Evolutionary conservation across 1,140 invertebrate genomes (phyloP), one percentile per base, ranked within the genome.

Genomic region (Ptiloglossa arizonensis): DNA sequence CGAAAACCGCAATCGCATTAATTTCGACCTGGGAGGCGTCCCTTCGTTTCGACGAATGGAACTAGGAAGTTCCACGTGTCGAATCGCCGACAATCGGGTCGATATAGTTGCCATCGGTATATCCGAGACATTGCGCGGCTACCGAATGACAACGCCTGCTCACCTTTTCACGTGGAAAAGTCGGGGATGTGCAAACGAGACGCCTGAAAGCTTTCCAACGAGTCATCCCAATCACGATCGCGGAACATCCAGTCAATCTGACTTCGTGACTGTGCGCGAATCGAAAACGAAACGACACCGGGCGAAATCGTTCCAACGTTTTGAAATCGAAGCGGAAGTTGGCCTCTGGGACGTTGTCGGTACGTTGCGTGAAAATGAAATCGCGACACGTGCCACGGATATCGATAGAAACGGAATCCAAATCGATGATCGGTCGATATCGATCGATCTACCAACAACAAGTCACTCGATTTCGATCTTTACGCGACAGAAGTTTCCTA

Each of bases 181-280:
- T 17, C 9, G 24, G 41, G 48, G 32, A 22, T 22, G 46, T 50
- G 46, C 46, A 73, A 73, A 73, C 60, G 46, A 54, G 50, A 46
- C 63, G 32, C 9, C 22, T 68, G n/a, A 68, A 75, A 68, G 57
- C 38, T 68, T 75, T 75, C 19, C 52, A 68, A 35, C 41, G 41
- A 67, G 64, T 75, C 73, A 68, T 75, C 41, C n/a, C 57, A 75
- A 68, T 75, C 52, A 68, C 22, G 73, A 48, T 74, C 38, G 19
- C 29, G n/a, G 62, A 59, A 27, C 64, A 24, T 46, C 19, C 32
- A 70, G 54, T 73, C 59, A 54, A 73, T 64, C 71, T 38, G 71
- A 54, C 71, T 41, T 54, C 24, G 48, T 73, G 59, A 73, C 70
- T 50, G 11, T 38, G 70, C 67, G 52, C 57, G 70, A 73, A 73